Base-by-base conservation (phyloP, 2,113 vertebrate genomes). In the Cichladusa arquata region DNA sequence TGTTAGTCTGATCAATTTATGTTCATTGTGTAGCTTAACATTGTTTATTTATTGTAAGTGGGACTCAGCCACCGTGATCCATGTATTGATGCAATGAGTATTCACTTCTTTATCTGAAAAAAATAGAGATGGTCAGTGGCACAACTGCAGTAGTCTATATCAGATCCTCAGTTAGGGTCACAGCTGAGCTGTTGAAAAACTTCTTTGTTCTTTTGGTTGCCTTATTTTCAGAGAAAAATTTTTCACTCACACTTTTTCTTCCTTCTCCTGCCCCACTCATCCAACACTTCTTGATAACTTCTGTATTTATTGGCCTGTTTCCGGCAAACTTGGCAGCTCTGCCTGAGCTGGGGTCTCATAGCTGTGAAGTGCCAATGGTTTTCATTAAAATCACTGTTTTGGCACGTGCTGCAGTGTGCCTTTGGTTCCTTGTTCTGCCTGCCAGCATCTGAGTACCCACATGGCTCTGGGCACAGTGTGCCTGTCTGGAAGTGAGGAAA, bases 381-480 rank as follows among this genome's bases (percentile, higher is more conserved):
- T 92, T 88, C 58, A 80, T 85, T 79, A 53, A 81, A 85, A 69
- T 53, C 28, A 36, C 50, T 72, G 5, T 5, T 80, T 86, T 80
- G 58, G 42, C 5, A 0, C 4, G 20, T 31, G 34, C 69, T 62
- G 85, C 26, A 20, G 14, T 13, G 24, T 5, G 42, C 42, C 67
- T 73, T 61, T 88, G 61, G 33, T 62, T 40, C 12, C 25, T 82
- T 31, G 4, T 26, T 28, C 40, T 76, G 29, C 45, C n/a, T 93
- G 88, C n/a, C 74, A 77, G 74, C 66, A n/a, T 11, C 31, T 36
- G 11, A 29, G 34, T 28, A 6, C 12, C 33, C 31, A 1, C 2
- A 2, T 0, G 0, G 60, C 80, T 69, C 77, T 38, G 69, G 83
- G 51, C 36, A 31, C 10, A 3, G 31, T 2, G 0, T n/a, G 25